Conservation (phyloP, 2,797 vertebrate genomes). For the Micromesistius poutassou region DNA sequence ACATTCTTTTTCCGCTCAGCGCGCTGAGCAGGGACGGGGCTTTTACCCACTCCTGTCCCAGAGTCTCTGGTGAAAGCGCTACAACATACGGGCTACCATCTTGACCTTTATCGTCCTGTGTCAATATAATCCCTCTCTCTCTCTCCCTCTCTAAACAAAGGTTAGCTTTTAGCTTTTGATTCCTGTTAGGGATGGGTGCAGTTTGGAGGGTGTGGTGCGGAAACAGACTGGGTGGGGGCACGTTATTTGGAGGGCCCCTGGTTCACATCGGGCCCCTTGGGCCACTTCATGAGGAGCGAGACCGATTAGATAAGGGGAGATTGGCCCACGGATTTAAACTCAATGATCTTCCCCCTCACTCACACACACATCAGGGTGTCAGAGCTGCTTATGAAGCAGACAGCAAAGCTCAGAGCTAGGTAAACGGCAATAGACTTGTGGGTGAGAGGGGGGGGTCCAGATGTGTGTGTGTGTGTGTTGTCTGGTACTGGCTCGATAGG, state of each 20-base stretch:
- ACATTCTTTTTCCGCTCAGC: background rate
- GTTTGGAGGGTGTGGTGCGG: background rate
- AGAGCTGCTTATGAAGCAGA: slow-evolving; percentile 25
- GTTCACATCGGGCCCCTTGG: background rate
- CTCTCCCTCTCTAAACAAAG: no score
- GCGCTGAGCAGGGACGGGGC: background rate
- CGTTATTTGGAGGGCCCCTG: background rate
- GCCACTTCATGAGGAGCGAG: slow-evolving; percentile 26
- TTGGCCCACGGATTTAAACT: slow-evolving; percentile 36
- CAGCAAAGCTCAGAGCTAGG: slow-evolving; percentile 15
- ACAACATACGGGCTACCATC: background rate
- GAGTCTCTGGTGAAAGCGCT: background rate
- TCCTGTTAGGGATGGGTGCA: background rate
- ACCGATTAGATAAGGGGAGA: background rate
- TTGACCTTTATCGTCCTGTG: background rate
- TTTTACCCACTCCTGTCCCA: background rate
- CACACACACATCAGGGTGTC: slow-evolving; percentile 16
- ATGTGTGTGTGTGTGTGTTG: background rate
- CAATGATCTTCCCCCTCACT: slow-evolving; percentile 50
- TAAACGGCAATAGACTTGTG: slow-evolving; percentile 26
- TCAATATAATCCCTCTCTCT: background rate
- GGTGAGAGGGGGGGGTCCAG: background rate
- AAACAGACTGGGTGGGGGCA: background rate
- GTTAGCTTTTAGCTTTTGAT: background rate
- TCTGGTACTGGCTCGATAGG: background rate